These are phyloP conservation scores for Acronicta psi DNA, from an alignment of 2,888 invertebrate genomes.

Conservation along the genomic window DNA sequence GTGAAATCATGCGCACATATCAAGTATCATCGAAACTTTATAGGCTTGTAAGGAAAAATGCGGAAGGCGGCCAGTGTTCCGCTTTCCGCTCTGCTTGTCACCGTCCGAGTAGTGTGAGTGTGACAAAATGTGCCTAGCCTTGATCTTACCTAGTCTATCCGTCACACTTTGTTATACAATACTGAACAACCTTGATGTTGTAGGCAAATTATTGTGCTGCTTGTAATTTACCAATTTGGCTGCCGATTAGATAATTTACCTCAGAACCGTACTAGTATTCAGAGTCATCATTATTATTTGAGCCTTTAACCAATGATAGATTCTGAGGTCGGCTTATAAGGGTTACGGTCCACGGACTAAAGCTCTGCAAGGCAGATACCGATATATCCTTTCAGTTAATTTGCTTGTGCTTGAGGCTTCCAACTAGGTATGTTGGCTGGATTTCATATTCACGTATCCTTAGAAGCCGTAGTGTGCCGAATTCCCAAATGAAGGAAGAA, in stretches of 20 bases:
- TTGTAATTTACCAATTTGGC: slow-evolving; percentile 15
- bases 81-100: slow-evolving; percentile 76
- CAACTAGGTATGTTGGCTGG: too few relatives aligned
- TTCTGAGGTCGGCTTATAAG: too few relatives aligned
- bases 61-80: slow-evolving; percentile 68
- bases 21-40: slow-evolving; percentile 76
- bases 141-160: slow-evolving; percentile 59
- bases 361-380: too few relatives aligned
- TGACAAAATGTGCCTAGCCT: slow-evolving; percentile 58
- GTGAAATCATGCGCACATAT: slow-evolving; percentile 70
- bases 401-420: too few relatives aligned
- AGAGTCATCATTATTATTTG: too few relatives aligned
- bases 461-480: too few relatives aligned
- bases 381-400: too few relatives aligned
- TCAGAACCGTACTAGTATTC: neutral
- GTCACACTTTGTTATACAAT: slow-evolving; percentile 56
- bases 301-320: too few relatives aligned
- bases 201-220: slow-evolving; percentile 19
- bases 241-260: neutral
- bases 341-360: too few relatives aligned
- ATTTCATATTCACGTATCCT: too few relatives aligned
- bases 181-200: slow-evolving; percentile 44
- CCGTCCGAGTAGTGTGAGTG: slow-evolving; percentile 47
- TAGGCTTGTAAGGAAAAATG: slow-evolving; percentile 72
- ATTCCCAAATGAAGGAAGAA: too few relatives aligned